Base-by-base conservation (phyloP, 23 tunicate genomes). In the Diplosoma virens region DNA sequence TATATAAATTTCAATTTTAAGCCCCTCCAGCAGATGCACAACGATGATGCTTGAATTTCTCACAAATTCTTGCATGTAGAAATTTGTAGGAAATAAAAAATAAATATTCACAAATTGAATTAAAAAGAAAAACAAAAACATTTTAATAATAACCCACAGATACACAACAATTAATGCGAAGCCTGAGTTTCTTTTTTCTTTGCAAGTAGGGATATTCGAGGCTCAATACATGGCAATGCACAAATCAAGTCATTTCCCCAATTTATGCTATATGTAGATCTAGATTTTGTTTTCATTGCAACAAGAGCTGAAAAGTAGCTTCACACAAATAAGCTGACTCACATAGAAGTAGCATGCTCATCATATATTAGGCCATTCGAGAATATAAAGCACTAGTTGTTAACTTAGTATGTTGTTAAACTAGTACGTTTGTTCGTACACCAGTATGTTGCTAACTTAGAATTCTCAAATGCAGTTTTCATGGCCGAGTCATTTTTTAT, bases 401-500 rank as follows among this genome's bases (percentile, higher is more conserved):
- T n/a, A n/a, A n/a, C n/a, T n/a, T n/a, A n/a, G n/a, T n/a, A n/a
- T n/a, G n/a, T n/a, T n/a, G n/a, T n/a, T n/a, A n/a, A n/a, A n/a
- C n/a, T n/a, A n/a, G n/a, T n/a, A n/a, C n/a, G n/a, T n/a, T n/a
- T n/a, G n/a, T n/a, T n/a, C 25, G 25, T 66, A 23, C 72, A 66
- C 72, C 72, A 66, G 37, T 25, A 66, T n/a, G 41, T 26, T 66
- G 72, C 28, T 66, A 66, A 66, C 37, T 66, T 41, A 66, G 72
- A 25, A 66, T 66, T 27, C 41, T 66, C 22, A 58, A n/a, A n/a
- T n/a, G n/a, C n/a, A n/a, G n/a, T n/a, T n/a, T n/a, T n/a, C n/a
- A n/a, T n/a, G n/a, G 28, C 16, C 28, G 7, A 25, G 37, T 25
- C 14, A 17, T 26, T 66, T 29, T 20, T 66, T 25, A 14, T 23